phyloP scores from a whole-genome alignment of 2,113 vertebrate species.

The Calidris pugnax region DNA sequence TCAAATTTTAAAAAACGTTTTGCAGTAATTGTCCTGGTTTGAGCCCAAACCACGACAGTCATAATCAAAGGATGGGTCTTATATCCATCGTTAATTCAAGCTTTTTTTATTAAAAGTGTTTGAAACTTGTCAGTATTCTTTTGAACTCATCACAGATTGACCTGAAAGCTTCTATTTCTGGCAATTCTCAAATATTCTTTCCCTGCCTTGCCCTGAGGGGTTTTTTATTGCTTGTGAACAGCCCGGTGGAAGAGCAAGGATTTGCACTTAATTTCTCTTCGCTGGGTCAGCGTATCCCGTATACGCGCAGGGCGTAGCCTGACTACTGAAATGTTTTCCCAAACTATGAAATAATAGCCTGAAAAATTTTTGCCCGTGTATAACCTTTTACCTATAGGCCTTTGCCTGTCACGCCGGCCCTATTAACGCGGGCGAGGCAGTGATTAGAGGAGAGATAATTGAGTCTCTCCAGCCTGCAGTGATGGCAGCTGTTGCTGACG shows the following conservation, averaged over 20 bases:
- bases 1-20: neutral
- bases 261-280: slow-evolving; percentile 52
- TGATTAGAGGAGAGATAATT: slow-evolving; percentile 64
- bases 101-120: neutral
- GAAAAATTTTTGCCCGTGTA: neutral
- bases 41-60: neutral
- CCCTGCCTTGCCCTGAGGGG: neutral
- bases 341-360: neutral
- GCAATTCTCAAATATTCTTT: slow-evolving; percentile 22
- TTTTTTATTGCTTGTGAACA: neutral
- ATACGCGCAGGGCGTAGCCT: neutral
- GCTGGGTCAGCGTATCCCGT: neutral
- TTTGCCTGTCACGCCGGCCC: neutral
- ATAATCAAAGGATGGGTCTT: neutral
- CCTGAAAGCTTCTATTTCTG: neutral
- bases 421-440: neutral
- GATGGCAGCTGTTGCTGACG: slow-evolving; percentile 48
- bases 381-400: slow-evolving; percentile 50
- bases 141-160: neutral
- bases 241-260: neutral
- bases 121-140: neutral
- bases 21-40: neutral
- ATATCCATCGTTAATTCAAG: neutral
- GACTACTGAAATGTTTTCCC: neutral
- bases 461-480: slow-evolving; percentile 47